Evolutionary conservation across 2,888 invertebrate genomes (phyloP), one percentile per base, ranked within the genome.

Genomic region (Cephus pygmeus): DNA sequence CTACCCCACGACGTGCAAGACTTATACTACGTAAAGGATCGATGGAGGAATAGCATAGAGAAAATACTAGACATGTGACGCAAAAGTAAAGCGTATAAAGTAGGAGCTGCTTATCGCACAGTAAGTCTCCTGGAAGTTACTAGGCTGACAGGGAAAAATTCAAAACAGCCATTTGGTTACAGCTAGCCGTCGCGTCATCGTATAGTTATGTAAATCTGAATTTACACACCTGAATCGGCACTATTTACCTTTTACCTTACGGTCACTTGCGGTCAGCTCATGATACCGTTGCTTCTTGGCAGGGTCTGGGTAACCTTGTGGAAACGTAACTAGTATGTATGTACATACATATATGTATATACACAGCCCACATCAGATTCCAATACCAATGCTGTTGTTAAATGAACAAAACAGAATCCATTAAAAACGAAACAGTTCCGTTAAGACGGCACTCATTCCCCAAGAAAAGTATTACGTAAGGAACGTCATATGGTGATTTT

Each of bases 231-330:
- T 77, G 79, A 81, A 79, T 83, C 81, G 80, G 80, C 81, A 82
- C 82, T 85, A 83, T 87, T 88, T 87, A 85, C 85, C 88, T 86
- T 85, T 83, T 82, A 77, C 82, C 71, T 34, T 71, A 30, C 86
- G 87, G 87, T 85, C 85, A 89, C 85, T 78, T 69, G 76, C 78
- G 75, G 78, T 78, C 78, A 78, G 34, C 71, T 31, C 56, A 1
- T 56, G 9, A 23, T 56, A 56, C 56, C 56, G 56, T 56, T 56
- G 56, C 23, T 56, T 23, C 56, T 56, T 56, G 9, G 23, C 56
- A 23, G 6, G 15, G 56, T 56, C 56, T 56, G 23, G 23, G 23
- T 23, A 56, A 56, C 56, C 56, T 56, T 56, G 56, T 56, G 56
- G 56, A 56, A 56, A 56, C 23, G 23, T 56, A 56, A 56, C 56